phyloP scores from a whole-genome alignment of 2,888 invertebrate genomes.

The Zaprionus obscuricornis region DNA sequence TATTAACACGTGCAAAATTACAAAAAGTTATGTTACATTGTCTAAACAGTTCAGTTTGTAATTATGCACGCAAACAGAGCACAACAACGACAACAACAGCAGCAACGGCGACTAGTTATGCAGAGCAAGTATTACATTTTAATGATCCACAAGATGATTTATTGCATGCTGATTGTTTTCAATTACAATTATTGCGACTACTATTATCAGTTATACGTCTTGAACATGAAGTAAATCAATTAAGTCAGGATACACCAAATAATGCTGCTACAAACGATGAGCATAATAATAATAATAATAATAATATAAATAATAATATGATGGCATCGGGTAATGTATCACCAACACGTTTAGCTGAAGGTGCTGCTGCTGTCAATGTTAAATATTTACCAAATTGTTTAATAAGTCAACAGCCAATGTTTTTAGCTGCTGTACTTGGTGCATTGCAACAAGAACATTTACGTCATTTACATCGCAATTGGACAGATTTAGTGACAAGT shows the following conservation, averaged over 20 bases:
- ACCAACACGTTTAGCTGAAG: constrained; percentile 75
- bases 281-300: constrained; percentile 53
- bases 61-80: constrained; percentile 56
- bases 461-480: constrained; percentile 90
- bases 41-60: constrained; percentile 88
- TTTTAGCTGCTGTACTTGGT: constrained; percentile 90
- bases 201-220: constrained; percentile 89
- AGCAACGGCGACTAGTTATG: constrained; percentile 84
- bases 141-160: constrained; percentile 87
- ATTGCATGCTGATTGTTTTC: constrained; percentile 88
- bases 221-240: constrained; percentile 88
- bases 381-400: constrained; percentile 87
- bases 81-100: no score
- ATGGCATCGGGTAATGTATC: constrained; percentile 78
- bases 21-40: constrained; percentile 93
- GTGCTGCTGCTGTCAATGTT: constrained; percentile 81
- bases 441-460: constrained; percentile 89
- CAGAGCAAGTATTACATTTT: constrained; percentile 89
- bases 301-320: constrained; percentile 50
- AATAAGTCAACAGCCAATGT: constrained; percentile 92
- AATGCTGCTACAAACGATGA: constrained; percentile 47
- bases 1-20: constrained; percentile 90
- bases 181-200: constrained; percentile 87
- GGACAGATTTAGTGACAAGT: constrained; percentile 91
- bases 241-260: constrained; percentile 83